Evolutionary conservation across 1,140 invertebrate species (phyloP), one percentile per base, ranked within the genome.

Genomic region (Eufriesea mexicana): DNA sequence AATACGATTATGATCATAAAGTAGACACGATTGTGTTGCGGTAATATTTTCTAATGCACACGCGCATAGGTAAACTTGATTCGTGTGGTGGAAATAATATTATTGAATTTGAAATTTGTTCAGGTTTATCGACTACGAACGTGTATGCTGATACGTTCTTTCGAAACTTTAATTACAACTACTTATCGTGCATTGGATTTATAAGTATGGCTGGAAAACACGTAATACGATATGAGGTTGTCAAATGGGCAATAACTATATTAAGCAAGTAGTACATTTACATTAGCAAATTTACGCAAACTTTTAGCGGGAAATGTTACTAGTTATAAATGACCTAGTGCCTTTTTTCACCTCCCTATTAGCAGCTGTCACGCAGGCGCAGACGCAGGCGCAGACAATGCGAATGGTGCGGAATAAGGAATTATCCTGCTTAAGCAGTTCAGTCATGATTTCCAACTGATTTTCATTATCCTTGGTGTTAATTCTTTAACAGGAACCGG

Each of bases 401-500:
- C 20, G 14, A 64, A 64, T 25, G 45, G n/a, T 25, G 25, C 8
- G 1, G 59, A 76, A 64, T 76, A 51, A 64, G 59, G 20, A 76
- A 76, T 64, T 64, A 64, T 6, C 6, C 9, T 5, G 12, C 14
- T 64, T 76, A 51, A 35, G 59, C 14, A 76, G 59, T n/a, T 14
- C 59, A n/a, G 74, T 64, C 47, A n/a, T 35, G 28, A 64, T 64
- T 35, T 76, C 14, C 59, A 76, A 76, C 47, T 51, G 47, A 64
- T 76, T 64, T 76, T 76, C 59, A 64, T 64, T 76, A 76, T 64
- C 14, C 25, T 76, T 64, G 74, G 20, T 76, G 59, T 51, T 76
- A 64, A 76, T 62, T 76, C 59, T 76, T 35, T 35, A 45, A 64
- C 59, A 64, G 45, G 25, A 76, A 51, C 47, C 25, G 47, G 59